A percentile compares a stretch with the other conserved stretches of the same genome.
Conservation (phyloP, 2,888 invertebrate genomes). For the Cheilosia grossa region DNA sequence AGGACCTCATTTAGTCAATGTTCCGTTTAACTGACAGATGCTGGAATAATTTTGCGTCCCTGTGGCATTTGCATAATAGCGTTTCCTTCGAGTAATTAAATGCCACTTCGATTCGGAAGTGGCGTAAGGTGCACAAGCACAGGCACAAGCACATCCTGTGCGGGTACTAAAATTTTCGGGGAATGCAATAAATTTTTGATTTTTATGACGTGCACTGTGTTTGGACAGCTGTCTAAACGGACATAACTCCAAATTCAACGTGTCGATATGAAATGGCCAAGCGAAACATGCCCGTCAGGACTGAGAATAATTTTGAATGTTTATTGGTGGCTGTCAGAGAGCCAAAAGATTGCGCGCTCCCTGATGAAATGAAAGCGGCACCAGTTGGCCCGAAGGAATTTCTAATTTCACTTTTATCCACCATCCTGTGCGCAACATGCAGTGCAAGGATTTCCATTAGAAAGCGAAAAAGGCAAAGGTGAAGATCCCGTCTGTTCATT, state of each 20-base stretch:
- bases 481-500: conserved; percentile 66
- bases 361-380: conserved; percentile 23
- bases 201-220: conserved; percentile 65
- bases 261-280: conserved; percentile 26
- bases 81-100: conserved; percentile 56
- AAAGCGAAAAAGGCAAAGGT: conserved; percentile 73
- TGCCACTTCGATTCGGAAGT: conserved; percentile 45
- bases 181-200: conserved; percentile 65
- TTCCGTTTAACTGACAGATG: conserved; percentile 48
- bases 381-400: conserved; percentile 68
- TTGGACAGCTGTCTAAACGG: conserved; percentile 61
- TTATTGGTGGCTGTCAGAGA: conserved; percentile 46
- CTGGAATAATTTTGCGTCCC: conserved; percentile 13
- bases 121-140: conserved; percentile 29
- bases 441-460: conserved; percentile 56
- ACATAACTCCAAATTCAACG: neutral
- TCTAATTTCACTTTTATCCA: conserved; percentile 71
- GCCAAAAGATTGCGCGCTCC: conserved; percentile 24
- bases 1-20: conserved; percentile 48
- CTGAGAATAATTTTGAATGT: conserved; percentile 71
- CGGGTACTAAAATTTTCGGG: conserved; percentile 6
- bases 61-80: conserved; percentile 49
- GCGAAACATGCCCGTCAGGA: conserved; percentile 28
- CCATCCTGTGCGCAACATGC: conserved; percentile 35
- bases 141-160: conserved; percentile 33